Evolutionary conservation across 2,888 invertebrate species (phyloP).

Genomic region (Heteromyza rotundicornis): DNA sequence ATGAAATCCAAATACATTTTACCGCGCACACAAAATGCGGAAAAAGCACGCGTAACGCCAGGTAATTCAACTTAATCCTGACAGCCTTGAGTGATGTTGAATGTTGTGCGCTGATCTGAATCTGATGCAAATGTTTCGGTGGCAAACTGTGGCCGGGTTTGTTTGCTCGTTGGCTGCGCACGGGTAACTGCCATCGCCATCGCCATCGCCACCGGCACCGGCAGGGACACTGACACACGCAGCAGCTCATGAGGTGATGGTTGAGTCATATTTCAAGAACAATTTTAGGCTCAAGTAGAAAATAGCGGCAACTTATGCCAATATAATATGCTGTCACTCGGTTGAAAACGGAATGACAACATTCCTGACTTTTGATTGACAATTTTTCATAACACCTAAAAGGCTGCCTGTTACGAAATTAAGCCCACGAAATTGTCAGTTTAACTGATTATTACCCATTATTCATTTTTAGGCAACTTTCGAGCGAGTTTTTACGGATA

Average conservation of each 20-base stretch:
- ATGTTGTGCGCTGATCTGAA: conserved; percentile 21
- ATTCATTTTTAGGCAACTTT: neutral
- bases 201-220: neutral
- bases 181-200: neutral
- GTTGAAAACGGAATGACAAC: neutral
- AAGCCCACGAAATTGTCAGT: conserved; percentile 12
- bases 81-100: conserved; percentile 20
- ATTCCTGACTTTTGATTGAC: conserved; percentile 16
- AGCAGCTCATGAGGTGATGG: neutral
- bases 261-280: neutral
- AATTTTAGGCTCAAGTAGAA: neutral
- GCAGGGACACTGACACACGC: neutral
- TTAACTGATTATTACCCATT: conserved; percentile 11
- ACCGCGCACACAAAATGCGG: conserved; percentile 10
- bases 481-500: too few species aligned
- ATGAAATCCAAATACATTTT: conserved; percentile 22
- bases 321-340: conserved; percentile 7
- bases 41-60: conserved; percentile 25
- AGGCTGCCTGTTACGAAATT: conserved; percentile 9
- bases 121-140: conserved; percentile 18
- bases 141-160: neutral
- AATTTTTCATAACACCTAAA: conserved; percentile 16
- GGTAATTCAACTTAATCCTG: conserved; percentile 26
- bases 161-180: conserved; percentile 1
- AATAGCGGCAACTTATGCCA: neutral